Conservation (phyloP, 2,113 vertebrate genomes). For the Garra rufa region DNA sequence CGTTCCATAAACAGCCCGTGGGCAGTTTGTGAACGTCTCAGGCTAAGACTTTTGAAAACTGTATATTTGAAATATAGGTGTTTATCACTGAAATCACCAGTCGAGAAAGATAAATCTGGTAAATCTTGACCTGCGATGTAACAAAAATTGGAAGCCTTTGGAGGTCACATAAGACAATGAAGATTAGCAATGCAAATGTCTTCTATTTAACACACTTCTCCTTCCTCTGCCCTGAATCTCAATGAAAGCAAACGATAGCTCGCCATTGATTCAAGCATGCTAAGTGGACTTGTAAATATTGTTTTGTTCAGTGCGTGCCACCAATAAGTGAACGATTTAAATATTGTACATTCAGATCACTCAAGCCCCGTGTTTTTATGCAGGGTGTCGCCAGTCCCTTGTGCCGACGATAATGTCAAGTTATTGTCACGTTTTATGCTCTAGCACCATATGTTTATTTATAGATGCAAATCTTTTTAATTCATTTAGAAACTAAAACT, state of each 20-base stretch:
- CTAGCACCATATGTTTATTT: neutral
- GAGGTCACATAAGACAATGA: neutral
- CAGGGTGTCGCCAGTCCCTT: neutral
- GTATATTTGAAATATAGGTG: neutral
- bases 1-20: neutral
- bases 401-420: neutral
- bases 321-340: neutral
- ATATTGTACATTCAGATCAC: neutral
- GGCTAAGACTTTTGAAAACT: neutral
- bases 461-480: neutral
- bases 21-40: neutral
- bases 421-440: neutral
- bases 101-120: neutral
- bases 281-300: slow-evolving; percentile 20
- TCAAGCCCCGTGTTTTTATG: neutral
- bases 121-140: neutral
- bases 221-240: slow-evolving; percentile 6
- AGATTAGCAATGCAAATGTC: slow-evolving; percentile 4
- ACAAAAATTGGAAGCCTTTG: neutral
- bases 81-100: neutral
- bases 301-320: neutral
- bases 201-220: neutral
- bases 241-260: slow-evolving; percentile 37
- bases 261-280: slow-evolving; percentile 35
- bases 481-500: slow-evolving; percentile 5